A percentile compares a stretch with the other conserved stretches of the same genome.
Conservation (phyloP, 2,888 invertebrate species). For the Drosophila yooni region DNA sequence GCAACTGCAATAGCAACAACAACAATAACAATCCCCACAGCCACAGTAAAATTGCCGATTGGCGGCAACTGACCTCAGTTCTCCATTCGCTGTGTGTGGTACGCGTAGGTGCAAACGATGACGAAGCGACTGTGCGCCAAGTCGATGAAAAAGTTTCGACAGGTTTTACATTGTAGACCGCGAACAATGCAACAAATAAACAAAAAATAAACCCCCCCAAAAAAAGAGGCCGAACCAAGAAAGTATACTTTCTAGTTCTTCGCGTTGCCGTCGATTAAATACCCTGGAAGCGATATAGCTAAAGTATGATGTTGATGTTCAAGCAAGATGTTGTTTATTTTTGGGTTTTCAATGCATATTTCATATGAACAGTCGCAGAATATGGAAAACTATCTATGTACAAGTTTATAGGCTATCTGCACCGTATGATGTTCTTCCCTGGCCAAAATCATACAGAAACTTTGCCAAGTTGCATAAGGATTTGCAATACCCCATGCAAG, state of each 20-base stretch:
- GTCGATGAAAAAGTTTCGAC: conserved; percentile 73
- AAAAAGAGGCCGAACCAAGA: neutral
- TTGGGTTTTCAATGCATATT: neutral
- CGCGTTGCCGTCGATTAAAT: neutral
- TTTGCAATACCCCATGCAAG: neutral
- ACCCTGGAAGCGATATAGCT: neutral
- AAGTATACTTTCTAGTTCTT: neutral
- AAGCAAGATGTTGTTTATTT: neutral
- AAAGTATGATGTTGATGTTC: neutral
- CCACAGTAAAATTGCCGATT: conserved; percentile 26
- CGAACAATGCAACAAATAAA: conserved; percentile 56
- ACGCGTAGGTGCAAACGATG: conserved; percentile 34
- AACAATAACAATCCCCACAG: conserved; percentile 10
- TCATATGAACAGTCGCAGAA: too few relatives aligned
- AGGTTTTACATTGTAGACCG: conserved; percentile 73
- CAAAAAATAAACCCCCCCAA: conserved; percentile 2
- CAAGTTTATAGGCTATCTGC: neutral
- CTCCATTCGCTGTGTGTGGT: conserved; percentile 42
- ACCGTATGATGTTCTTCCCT: too few relatives aligned
- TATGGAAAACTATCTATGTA: too few relatives aligned
- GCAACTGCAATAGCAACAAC: conserved; percentile 13
- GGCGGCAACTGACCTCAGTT: conserved; percentile 8
- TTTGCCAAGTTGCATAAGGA: neutral
- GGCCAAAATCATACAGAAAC: neutral
- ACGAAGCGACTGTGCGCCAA: conserved; percentile 37